A percentile compares a stretch with the other conserved stretches of the same genome.
Evolutionary conservation across 2,888 invertebrate genomes (phyloP).

Genomic region (Drosophila mercatorum): DNA sequence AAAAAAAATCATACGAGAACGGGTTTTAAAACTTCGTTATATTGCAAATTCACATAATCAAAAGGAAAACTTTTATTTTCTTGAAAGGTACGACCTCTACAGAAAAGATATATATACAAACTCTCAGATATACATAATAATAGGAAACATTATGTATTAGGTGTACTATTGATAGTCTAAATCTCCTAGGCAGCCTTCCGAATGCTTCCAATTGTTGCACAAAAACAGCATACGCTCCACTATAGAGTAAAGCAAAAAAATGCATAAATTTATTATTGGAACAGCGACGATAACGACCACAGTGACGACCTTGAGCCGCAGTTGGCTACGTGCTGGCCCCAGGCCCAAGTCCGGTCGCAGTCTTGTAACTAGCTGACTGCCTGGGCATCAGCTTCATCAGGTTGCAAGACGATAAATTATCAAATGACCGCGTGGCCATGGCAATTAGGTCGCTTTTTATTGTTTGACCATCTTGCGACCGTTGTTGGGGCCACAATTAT

Average conservation of each 20-base stretch:
- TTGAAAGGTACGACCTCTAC: too few relatives aligned
- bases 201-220: background rate
- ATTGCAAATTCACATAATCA: too few relatives aligned
- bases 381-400: slow-evolving; percentile 40
- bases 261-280: slow-evolving; percentile 75
- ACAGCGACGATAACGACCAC: slow-evolving; percentile 44
- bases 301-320: slow-evolving; percentile 63
- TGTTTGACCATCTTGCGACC: slow-evolving; percentile 34
- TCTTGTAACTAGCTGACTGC: slow-evolving; percentile 14
- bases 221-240: background rate
- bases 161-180: too few relatives aligned
- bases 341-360: background rate
- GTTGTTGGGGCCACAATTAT: slow-evolving; percentile 31
- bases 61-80: too few relatives aligned
- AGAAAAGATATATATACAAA: background rate
- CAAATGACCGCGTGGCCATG: slow-evolving; percentile 52
- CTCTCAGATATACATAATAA: background rate
- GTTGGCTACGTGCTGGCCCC: slow-evolving; percentile 35
- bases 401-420: slow-evolving; percentile 71
- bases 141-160: too few relatives aligned
- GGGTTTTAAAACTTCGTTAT: too few relatives aligned
- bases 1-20: too few relatives aligned
- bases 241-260: slow-evolving; percentile 33
- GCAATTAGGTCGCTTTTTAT: slow-evolving; percentile 67
- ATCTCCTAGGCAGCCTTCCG: too few relatives aligned